Base-by-base conservation (phyloP, 2,113 vertebrate species). In the Microtus oregoni region DNA sequence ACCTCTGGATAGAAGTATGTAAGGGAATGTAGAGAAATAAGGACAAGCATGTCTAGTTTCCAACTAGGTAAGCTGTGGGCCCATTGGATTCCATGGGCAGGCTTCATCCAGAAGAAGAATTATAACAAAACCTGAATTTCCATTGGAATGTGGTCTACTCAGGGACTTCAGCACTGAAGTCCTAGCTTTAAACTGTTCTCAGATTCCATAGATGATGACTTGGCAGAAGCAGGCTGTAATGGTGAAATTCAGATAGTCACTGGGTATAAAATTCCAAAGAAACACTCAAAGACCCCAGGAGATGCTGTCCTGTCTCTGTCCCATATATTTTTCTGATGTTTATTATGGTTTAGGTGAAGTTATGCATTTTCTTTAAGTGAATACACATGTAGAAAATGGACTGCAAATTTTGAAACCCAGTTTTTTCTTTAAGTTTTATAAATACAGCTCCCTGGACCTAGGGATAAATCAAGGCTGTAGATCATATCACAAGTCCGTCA, bases 341-440 rank as follows among this genome's bases (percentile, higher is more conserved):
- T 82, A 87, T n/a, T 85, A 14, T 79, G 70, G 4, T 47, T 20
- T 72, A 44, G 24, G 9, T 92, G 81, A 72, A 44, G 22, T 77
- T 78, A 70, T 68, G 78, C 89, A 73, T 73, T 91, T 91, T 94
- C 47, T 30, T 22, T 88, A 52, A 55, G 89, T 44, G 92, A 92
- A 89, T 78, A 87, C 10, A 7, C 28, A 35, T 22, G 3, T 68
- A 92, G 78, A 47, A 91, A 67, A 86, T 91, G 68, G 95, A 75
- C 10, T 28, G 3, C 7, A 65, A 52, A 87, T 24, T 95, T 91
- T 72, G 75, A 94, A 94, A 77, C 3, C 22, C 38, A 52, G 7
- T 4, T 77, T 93, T 85, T 94, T 38, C 79, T 85, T 96, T 47
- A 20, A 93, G 75, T 47, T 75, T 82, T 87, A 20, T 77, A 73